Evolutionary conservation across 2,797 vertebrate genomes (phyloP), one percentile per base, ranked within the genome.

Genomic region (Enteromius argenteus): DNA sequence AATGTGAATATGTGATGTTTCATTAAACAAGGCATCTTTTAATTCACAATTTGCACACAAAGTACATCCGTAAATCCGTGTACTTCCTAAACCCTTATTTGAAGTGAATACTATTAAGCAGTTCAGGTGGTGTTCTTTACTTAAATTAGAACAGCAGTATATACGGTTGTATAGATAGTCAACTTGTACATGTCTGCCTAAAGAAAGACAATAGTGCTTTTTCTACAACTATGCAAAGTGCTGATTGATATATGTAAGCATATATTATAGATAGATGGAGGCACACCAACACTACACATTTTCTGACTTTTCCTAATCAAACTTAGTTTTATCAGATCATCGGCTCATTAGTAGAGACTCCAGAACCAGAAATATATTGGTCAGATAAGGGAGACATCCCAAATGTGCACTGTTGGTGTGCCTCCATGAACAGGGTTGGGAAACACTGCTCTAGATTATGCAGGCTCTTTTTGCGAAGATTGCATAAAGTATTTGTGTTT

Each of bases 1-100:
- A 53, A 75, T 37, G 3, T 75, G 32, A n/a, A 53, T 74, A 37
- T 27, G 10, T 62, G 23, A 49, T 60, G 42, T 44, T 60, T 69
- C 1, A 42, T 37, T 49, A 46, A n/a, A 49, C n/a, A n/a, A 39
- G 35, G 10, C 35, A 5, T 30, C 72, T 80, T 42, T 66, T 51
- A 71, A 6, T 84, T 46, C n/a, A 4, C 35, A 3, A 62, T 64
- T 67, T 58, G 7, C 27, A 39, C 39, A 35, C 32, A 75, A 75
- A 58, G 32, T 82, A 67, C 37, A 27, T n/a, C n/a, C n/a, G n/a
- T n/a, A 79, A 82, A 32, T 53, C 15, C 13, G 17, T 73, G 23
- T 23, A 46, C 68, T 27, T 67, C 9, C 19, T 17, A 37, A 71
- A 46, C 1, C 13, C 4, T 53, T 15, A 37, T 35, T 60, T 17